Evolutionary conservation across 2,113 vertebrate genomes (phyloP).

Genomic region (Siniperca chuatsi): DNA sequence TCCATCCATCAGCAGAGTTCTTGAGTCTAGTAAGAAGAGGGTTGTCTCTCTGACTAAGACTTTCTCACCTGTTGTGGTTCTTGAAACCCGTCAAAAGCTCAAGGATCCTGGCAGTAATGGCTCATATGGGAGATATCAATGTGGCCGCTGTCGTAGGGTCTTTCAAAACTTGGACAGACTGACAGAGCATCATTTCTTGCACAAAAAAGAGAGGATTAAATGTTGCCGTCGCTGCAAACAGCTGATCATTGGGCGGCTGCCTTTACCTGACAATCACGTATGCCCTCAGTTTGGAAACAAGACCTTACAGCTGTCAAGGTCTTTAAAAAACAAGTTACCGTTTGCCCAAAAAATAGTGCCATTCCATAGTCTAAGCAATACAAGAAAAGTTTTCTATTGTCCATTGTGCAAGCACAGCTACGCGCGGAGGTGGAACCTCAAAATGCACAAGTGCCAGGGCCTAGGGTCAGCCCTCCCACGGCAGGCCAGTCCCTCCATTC

Average conservation of each 20-base stretch:
- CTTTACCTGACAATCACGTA: slow-evolving; percentile 77
- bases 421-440: slow-evolving; percentile 81
- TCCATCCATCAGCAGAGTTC: slow-evolving; percentile 67
- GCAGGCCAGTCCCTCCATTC: slow-evolving; percentile 11
- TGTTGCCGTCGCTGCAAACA: slow-evolving; percentile 83
- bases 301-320: slow-evolving; percentile 8
- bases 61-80: slow-evolving; percentile 85
- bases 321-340: slow-evolving; percentile 48
- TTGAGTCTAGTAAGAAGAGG: slow-evolving; percentile 73
- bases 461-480: slow-evolving; percentile 7
- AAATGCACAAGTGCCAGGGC: slow-evolving; percentile 81
- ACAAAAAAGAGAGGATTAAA: slow-evolving; percentile 84
- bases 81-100: slow-evolving; percentile 85
- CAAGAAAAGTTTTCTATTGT: slow-evolving; percentile 79
- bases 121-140: slow-evolving; percentile 78
- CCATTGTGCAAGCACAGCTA: slow-evolving; percentile 83
- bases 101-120: slow-evolving; percentile 64
- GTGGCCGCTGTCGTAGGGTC: slow-evolving; percentile 81
- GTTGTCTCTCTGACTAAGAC: slow-evolving; percentile 80
- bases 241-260: slow-evolving; percentile 79
- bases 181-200: slow-evolving; percentile 84
- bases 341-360: slow-evolving; percentile 55
- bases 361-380: slow-evolving; percentile 63
- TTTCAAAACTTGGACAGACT: slow-evolving; percentile 80
- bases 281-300: slow-evolving; percentile 68